A percentile compares a stretch with the other conserved stretches of the same genome.
phyloP scores from a whole-genome alignment of 1,140 invertebrate genomes.

The Drosophila sulfurigaster region DNA sequence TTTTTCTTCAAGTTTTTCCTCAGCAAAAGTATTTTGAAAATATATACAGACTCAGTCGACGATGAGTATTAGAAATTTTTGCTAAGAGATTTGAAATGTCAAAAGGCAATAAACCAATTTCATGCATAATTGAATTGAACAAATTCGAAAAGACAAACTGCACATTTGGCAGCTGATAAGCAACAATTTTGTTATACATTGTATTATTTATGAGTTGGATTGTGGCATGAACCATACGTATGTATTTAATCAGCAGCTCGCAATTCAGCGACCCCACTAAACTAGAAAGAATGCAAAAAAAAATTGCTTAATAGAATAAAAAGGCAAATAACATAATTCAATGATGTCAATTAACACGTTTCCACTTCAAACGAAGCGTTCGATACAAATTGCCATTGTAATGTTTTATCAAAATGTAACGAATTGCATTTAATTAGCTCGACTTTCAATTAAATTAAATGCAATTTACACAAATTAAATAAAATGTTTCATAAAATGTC shows the following conservation, averaged over 20 bases:
- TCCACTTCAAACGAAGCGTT: constrained; percentile 61
- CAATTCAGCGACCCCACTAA: constrained; percentile 45
- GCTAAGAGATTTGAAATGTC: constrained; percentile 66
- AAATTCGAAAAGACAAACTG: constrained; percentile 61
- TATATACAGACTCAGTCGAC: neutral
- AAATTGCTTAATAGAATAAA: constrained; percentile 18
- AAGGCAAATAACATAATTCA: constrained; percentile 27
- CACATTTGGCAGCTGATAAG: constrained; percentile 68
- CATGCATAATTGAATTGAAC: constrained; percentile 79
- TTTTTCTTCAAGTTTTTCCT: constrained; percentile 9
- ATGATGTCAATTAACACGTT: constrained; percentile 72
- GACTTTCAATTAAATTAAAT: constrained; percentile 44
- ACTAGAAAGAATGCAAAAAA: constrained; percentile 41
- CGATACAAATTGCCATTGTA: constrained; percentile 53
- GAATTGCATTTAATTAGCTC: constrained; percentile 35
- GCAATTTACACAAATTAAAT: constrained; percentile 34
- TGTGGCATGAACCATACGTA: constrained; percentile 33
- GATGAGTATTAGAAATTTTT: constrained; percentile 21
- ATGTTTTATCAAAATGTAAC: constrained; percentile 41
- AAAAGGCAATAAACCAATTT: constrained; percentile 77
- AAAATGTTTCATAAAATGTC: constrained; percentile 60
- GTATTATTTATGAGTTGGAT: constrained; percentile 61
- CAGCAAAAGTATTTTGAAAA: constrained; percentile 6
- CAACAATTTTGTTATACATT: constrained; percentile 44
- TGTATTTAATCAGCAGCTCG: constrained; percentile 33